Conservation (phyloP, 2,113 vertebrate species). For the Heloderma charlesbogerti region DNA sequence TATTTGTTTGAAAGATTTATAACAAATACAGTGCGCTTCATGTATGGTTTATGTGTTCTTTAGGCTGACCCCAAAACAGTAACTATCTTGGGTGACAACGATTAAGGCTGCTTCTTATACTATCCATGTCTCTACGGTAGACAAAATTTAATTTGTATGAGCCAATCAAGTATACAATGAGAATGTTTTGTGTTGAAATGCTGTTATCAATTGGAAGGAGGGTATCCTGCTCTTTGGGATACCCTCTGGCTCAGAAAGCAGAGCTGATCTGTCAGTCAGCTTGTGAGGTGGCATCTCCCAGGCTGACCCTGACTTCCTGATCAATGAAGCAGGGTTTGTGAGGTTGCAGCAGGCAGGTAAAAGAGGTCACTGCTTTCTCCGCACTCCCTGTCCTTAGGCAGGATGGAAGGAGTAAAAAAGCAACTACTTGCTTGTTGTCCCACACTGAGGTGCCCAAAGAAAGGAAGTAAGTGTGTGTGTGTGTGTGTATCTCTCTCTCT, state of each 20-base stretch:
- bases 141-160: background rate
- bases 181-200: background rate
- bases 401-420: background rate
- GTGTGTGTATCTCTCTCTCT: too few species aligned
- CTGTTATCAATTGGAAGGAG: background rate
- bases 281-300: background rate
- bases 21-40: background rate
- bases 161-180: background rate
- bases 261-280: background rate
- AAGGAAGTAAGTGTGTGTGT: background rate
- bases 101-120: background rate
- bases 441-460: background rate
- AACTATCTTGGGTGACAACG: background rate
- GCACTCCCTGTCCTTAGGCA: background rate
- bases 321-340: background rate
- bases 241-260: background rate
- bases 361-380: background rate
- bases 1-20: background rate
- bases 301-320: background rate
- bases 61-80: background rate
- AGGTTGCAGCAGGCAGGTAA: background rate
- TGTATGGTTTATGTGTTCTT: background rate
- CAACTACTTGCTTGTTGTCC: background rate
- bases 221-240: background rate
- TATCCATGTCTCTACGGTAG: background rate